phyloP scores from a whole-genome alignment of 1,140 invertebrate genomes.

The Ylistrum balloti region DNA sequence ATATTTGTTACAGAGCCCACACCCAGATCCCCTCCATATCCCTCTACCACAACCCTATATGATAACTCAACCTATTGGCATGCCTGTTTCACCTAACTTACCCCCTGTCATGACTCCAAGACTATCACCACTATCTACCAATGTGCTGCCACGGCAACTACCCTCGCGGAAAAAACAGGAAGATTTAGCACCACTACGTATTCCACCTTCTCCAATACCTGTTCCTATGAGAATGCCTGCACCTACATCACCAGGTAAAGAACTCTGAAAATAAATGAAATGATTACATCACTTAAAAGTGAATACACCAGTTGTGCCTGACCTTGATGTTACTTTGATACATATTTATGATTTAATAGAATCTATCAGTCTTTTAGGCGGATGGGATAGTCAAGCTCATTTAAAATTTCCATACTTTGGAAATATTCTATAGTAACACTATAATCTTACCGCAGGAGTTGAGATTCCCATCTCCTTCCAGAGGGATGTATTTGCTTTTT shows the following conservation, averaged over 20 bases:
- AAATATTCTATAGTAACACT: no score
- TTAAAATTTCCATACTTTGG: no score
- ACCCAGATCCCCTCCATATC: not conserved
- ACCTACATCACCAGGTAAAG: constrained; percentile 20
- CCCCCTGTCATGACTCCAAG: constrained; percentile 53
- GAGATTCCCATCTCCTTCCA: no score
- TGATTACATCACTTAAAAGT: no score
- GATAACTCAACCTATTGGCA: not conserved
- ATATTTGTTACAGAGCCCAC: not conserved
- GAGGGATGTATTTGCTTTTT: no score
- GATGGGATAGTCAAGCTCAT: no score
- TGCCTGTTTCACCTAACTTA: constrained; percentile 14
- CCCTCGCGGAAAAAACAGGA: constrained; percentile 47
- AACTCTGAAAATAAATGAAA: no score
- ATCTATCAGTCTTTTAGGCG: no score
- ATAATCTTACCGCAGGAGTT: no score
- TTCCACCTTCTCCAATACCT: constrained; percentile 46
- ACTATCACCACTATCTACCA: constrained; percentile 53
- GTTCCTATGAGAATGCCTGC: not conserved
- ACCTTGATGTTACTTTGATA: no score
- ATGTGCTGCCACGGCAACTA: constrained; percentile 47
- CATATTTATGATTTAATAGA: no score
- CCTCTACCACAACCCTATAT: constrained; percentile 5
- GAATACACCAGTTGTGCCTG: no score
- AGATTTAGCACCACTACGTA: constrained; percentile 57